Conservation (phyloP, 2,888 invertebrate genomes). For the Diloba caeruleocephala region DNA sequence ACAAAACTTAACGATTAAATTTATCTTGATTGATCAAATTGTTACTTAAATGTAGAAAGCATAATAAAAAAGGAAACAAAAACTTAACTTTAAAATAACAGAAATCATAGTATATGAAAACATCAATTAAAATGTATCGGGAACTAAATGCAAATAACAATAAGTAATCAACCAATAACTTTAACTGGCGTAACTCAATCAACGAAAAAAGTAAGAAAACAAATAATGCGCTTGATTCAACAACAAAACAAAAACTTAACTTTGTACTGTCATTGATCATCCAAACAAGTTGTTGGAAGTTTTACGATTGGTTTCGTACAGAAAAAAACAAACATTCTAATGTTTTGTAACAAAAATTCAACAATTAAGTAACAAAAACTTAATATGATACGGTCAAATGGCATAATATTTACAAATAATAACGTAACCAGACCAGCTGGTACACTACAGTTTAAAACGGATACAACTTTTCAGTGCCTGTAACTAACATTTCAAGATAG, state of each 20-base stretch:
- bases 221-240: too few species aligned
- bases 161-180: too few species aligned
- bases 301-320: neutral
- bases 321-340: too few species aligned
- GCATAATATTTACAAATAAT: constrained; percentile 18
- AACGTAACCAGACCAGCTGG: constrained; percentile 50
- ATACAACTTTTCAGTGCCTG: constrained; percentile 48
- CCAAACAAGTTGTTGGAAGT: too few species aligned
- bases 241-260: too few species aligned
- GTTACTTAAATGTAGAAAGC: neutral
- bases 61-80: constrained; percentile 23
- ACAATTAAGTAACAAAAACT: constrained; percentile 35
- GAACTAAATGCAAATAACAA: too few species aligned
- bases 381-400: constrained; percentile 25
- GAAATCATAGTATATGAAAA: constrained; percentile 5
- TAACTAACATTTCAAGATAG: constrained; percentile 16
- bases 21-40: constrained; percentile 5
- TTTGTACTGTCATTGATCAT: too few species aligned
- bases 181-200: too few species aligned
- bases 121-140: too few species aligned
- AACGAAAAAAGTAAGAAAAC: too few species aligned
- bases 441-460: constrained; percentile 42
- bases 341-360: constrained; percentile 48
- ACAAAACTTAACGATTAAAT: constrained; percentile 26
- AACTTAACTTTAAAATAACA: constrained; percentile 30